Evolutionary conservation across 2,113 vertebrate species (phyloP).

Genomic region (Pholis gunnellus): DNA sequence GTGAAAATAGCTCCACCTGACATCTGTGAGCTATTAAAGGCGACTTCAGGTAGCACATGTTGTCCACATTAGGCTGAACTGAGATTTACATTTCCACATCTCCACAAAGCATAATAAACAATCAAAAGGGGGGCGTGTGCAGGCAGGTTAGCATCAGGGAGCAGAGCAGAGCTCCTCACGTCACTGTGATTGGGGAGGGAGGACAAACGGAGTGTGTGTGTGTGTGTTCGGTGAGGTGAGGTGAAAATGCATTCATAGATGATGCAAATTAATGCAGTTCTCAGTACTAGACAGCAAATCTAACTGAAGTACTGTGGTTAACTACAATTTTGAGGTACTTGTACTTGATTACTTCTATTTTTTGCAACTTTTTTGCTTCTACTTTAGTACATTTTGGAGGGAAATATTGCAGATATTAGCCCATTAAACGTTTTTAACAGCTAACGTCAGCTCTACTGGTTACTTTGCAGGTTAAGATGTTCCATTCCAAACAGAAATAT

Average conservation of each 20-base stretch:
- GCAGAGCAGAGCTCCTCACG: conserved; percentile 14
- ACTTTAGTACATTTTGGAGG: not conserved
- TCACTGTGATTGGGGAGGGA: conserved; percentile 32
- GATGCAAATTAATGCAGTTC: conserved; percentile 1
- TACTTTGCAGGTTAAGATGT: not conserved
- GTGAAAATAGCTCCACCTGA: conserved; percentile 73
- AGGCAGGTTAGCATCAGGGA: conserved; percentile 71
- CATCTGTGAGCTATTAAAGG: conserved; percentile 93
- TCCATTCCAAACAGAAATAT: not conserved
- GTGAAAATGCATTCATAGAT: not conserved
- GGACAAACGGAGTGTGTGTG: conserved; percentile 45
- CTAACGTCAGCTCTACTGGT: no score
- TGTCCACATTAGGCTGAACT: conserved; percentile 88
- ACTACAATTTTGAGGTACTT: not conserved
- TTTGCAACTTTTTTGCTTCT: not conserved
- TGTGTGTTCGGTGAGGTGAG: not conserved
- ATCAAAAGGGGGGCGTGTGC: conserved; percentile 79
- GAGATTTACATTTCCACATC: conserved; percentile 91
- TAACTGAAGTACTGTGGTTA: not conserved
- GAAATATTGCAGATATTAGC: no score
- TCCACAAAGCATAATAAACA: conserved; percentile 94
- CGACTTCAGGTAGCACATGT: conserved; percentile 93
- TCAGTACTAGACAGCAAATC: not conserved
- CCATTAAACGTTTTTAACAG: not conserved
- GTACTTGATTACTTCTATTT: not conserved